Conservation (phyloP, 2,113 vertebrate species). For the Trematocara macrostoma region DNA sequence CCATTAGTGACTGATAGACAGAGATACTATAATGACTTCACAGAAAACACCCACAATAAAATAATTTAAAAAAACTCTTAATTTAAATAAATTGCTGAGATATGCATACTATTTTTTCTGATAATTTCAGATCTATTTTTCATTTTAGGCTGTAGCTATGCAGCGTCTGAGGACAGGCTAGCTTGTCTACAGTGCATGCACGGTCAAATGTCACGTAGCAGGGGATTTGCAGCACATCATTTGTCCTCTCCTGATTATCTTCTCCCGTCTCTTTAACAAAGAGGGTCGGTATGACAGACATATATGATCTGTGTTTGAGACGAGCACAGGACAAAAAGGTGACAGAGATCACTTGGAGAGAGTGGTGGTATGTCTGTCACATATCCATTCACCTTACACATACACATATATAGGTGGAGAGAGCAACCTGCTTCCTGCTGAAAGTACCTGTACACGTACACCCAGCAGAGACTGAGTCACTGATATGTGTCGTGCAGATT, state of each 20-base stretch:
- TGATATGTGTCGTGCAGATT: neutral
- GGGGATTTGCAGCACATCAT: conserved; percentile 35
- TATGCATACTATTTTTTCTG: neutral
- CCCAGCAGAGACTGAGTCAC: neutral
- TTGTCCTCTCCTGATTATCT: conserved; percentile 48
- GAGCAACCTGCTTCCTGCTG: neutral
- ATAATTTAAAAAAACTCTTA: neutral
- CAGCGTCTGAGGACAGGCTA: neutral
- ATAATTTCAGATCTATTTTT: neutral
- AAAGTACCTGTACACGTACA: neutral
- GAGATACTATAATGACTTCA: conserved; percentile 15
- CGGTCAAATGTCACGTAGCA: conserved; percentile 44
- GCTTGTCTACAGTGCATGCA: neutral
- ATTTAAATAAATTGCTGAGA: neutral
- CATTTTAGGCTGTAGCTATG: neutral
- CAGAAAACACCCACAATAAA: conserved; percentile 6
- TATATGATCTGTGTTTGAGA: neutral
- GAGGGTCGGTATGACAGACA: conserved; percentile 20
- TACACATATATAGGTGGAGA: neutral
- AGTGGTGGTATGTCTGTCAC: conserved; percentile 17
- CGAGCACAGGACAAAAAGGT: conserved; percentile 3
- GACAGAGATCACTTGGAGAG: neutral
- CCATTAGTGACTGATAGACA: conserved; percentile 60
- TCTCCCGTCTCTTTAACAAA: conserved; percentile 58
- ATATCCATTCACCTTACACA: conserved; percentile 13